Evolutionary conservation across 2,113 vertebrate species (phyloP).

Genomic region (Oncorhynchus gorbuscha): DNA sequence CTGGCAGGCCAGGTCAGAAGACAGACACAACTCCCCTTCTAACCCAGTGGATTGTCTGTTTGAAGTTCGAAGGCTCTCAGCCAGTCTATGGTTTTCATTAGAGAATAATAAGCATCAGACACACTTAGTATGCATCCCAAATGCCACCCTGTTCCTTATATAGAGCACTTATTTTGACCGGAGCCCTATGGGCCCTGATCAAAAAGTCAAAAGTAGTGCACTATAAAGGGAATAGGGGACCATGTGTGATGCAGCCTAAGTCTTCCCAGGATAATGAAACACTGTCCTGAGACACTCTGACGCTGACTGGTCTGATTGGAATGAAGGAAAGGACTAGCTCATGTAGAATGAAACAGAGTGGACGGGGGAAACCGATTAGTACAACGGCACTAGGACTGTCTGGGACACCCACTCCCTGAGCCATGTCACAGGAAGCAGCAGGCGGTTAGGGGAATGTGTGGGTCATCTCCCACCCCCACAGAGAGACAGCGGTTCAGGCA

Average conservation of each 20-base stretch:
- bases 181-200: too few species aligned
- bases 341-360: neutral
- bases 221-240: too few species aligned
- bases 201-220: too few species aligned
- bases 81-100: conserved; percentile 17
- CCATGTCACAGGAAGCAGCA: neutral
- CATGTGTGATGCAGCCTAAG: neutral
- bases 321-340: neutral
- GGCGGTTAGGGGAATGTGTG: neutral
- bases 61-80: conserved; percentile 11
- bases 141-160: neutral
- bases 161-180: too few species aligned
- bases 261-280: neutral
- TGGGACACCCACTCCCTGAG: neutral
- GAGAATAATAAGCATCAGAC: neutral
- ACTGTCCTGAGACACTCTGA: neutral
- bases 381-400: too few species aligned
- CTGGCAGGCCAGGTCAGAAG: neutral
- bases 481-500: neutral
- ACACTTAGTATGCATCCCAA: neutral
- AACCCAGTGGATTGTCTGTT: conserved; percentile 2
- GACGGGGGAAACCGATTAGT: too few species aligned
- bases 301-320: neutral
- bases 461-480: neutral
- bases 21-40: neutral